phyloP scores from a whole-genome alignment of 2,113 vertebrate genomes.

The Spizaetus ornatus region DNA sequence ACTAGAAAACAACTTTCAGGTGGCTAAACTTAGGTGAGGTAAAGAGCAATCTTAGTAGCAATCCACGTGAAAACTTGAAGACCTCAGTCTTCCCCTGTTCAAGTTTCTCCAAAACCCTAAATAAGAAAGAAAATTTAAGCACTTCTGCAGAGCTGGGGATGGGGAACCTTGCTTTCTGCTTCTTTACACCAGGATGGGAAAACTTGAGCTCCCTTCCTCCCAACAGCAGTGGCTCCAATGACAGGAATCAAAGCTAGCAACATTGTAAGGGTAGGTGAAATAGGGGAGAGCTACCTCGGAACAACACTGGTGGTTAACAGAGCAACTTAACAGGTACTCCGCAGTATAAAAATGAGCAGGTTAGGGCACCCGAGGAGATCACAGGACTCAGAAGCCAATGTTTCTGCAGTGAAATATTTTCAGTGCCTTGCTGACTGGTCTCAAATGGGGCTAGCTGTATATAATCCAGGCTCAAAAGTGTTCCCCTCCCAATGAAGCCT shows the following conservation, averaged over 20 bases:
- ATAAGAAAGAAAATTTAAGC: not conserved
- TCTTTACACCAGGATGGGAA: not conserved
- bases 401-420: not conserved
- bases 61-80: accelerated
- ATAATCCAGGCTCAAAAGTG: not conserved
- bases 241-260: not conserved
- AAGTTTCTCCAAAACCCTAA: not conserved
- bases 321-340: not conserved
- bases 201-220: not conserved
- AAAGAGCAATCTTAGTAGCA: not conserved
- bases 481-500: not conserved
- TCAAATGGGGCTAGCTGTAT: not conserved
- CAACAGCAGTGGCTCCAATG: accelerated
- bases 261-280: not conserved
- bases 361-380: not conserved
- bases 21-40: accelerated
- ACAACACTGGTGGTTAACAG: not conserved
- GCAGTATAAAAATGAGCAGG: not conserved
- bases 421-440: not conserved
- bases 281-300: not conserved
- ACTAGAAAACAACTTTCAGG: not conserved
- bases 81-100: accelerated
- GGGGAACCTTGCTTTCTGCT: not conserved
- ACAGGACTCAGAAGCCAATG: not conserved
- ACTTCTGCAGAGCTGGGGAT: not conserved